Evolutionary conservation across 2,113 vertebrate species (phyloP), one percentile per base, ranked within the genome.

Genomic region (Rhegmatorhina hoffmannsi): DNA sequence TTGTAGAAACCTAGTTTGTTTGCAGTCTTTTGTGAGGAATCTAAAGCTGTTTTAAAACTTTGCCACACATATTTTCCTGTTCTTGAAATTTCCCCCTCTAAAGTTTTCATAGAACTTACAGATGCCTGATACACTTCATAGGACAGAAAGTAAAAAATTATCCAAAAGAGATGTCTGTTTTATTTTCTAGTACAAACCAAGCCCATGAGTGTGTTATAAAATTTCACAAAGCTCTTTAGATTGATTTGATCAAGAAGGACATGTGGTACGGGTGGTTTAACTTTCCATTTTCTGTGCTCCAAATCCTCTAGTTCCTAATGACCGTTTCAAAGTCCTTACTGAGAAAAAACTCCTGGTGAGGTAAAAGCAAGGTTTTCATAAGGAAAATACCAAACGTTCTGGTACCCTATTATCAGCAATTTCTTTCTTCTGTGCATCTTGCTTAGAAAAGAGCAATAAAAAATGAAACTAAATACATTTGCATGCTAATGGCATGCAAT

Each of bases 61-160:
- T 58, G 3, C 9, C 20, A 24, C 40, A 58, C 3, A 0, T 52
- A 52, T 52, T 85, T 75, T 5, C 1, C 15, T 9, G 1, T 55
- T 69, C 26, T 29, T 87, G n/a, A 89, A 87, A 73, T 49, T 56
- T 80, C 6, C 13, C 4, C 8, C 40, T 74, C 53, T 53, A n/a
- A 69, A 56, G 1, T 70, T 76, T 69, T 13, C 23, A 19, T 11
- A 63, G 33, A 86, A 74, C 8, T 46, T 69, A 29, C 7, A 62
- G 31, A 9, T 64, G 58, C 1, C 33, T 11, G 18, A 36, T 38
- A 34, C 1, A 23, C 28, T 72, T 62, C 20, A 43, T 9, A 13
- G 17, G 9, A 59, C 10, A 75, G 52, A 84, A 60, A 72, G 7
- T 24, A 68, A 73, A 89, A 79, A 31, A 1, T 7, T 31, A 14